These are phyloP conservation scores for Drosophila algonquin DNA, from an alignment of 2,888 invertebrate species.

Conservation along the genomic window DNA sequence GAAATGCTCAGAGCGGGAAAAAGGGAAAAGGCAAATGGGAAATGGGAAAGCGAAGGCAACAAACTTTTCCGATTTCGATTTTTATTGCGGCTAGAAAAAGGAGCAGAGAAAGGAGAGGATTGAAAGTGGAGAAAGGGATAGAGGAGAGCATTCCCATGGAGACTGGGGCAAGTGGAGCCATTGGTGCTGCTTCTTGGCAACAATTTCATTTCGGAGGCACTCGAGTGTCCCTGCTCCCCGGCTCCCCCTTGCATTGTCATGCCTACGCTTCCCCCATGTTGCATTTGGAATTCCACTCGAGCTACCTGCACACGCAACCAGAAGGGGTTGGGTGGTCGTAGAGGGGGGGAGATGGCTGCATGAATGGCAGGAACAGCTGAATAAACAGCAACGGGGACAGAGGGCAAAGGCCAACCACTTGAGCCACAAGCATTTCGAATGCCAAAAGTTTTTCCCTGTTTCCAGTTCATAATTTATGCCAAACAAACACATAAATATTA, in stretches of 20 bases:
- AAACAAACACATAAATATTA: slow-evolving; percentile 51
- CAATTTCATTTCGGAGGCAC: slow-evolving; percentile 68
- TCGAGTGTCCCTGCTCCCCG: slow-evolving; percentile 42
- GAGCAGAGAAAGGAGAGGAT: neutral
- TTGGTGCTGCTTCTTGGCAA: slow-evolving; percentile 69
- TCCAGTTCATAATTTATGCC: slow-evolving; percentile 54
- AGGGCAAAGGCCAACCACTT: slow-evolving; percentile 44
- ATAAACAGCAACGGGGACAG: slow-evolving; percentile 24
- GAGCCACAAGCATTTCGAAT: slow-evolving; percentile 64
- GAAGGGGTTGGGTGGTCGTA: slow-evolving; percentile 1
- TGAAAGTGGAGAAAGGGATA: neutral
- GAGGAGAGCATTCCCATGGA: slow-evolving; percentile 28
- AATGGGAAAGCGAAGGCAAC: slow-evolving; percentile 29
- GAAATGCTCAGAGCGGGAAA: slow-evolving; percentile 18
- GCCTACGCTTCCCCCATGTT: slow-evolving; percentile 30
- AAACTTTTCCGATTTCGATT: slow-evolving; percentile 70
- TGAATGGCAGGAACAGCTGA: slow-evolving; percentile 22
- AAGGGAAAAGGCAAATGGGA: slow-evolving; percentile 5
- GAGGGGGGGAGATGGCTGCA: neutral
- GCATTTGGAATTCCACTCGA: slow-evolving; percentile 40
- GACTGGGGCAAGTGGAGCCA: slow-evolving; percentile 26
- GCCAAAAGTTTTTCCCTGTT: slow-evolving; percentile 39
- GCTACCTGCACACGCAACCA: slow-evolving; percentile 50
- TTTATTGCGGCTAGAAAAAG: slow-evolving; percentile 65
- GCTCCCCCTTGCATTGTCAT: slow-evolving; percentile 14